A percentile compares a stretch with the other conserved stretches of the same genome.
phyloP scores from a whole-genome alignment of 2,113 vertebrate genomes.

The Gopherus flavomarginatus region DNA sequence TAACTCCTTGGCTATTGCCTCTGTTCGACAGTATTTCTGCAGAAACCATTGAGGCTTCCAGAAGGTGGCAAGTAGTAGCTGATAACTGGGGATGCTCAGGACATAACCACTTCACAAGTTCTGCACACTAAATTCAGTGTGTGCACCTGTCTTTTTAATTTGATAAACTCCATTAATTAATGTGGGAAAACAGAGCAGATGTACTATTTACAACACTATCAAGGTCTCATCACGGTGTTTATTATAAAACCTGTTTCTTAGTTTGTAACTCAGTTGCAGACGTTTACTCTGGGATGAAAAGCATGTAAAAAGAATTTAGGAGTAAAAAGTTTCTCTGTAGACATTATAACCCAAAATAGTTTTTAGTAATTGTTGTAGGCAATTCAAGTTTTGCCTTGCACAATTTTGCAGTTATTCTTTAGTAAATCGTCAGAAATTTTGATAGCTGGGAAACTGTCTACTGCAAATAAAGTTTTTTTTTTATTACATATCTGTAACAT shows the following conservation, averaged over 20 bases:
- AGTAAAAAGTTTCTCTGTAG: constrained; percentile 20
- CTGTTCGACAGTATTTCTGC: constrained; percentile 39
- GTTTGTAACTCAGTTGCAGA: not conserved
- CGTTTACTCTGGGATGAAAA: not conserved
- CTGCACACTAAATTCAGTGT: not conserved
- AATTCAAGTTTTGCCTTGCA: constrained; percentile 8
- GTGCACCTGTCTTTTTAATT: not conserved
- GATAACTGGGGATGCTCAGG: constrained; percentile 2
- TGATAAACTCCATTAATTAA: not conserved
- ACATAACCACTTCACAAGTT: not conserved
- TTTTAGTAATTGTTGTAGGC: constrained; percentile 32
- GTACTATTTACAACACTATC: constrained; percentile 18
- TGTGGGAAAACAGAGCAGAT: not conserved
- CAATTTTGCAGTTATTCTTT: constrained; percentile 35
- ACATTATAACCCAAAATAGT: not conserved
- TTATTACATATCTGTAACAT: constrained; percentile 76
- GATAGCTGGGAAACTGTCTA: constrained; percentile 68
- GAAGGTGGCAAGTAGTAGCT: constrained; percentile 22
- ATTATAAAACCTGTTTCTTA: constrained; percentile 5
- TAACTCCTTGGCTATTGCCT: constrained; percentile 16
- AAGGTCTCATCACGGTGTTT: not conserved
- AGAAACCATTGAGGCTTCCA: constrained; percentile 36
- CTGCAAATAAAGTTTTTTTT: constrained; percentile 64
- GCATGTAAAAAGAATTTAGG: not conserved
- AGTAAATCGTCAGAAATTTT: constrained; percentile 24